Base-by-base conservation (phyloP, 2,888 invertebrate genomes). In the Troides helena region DNA sequence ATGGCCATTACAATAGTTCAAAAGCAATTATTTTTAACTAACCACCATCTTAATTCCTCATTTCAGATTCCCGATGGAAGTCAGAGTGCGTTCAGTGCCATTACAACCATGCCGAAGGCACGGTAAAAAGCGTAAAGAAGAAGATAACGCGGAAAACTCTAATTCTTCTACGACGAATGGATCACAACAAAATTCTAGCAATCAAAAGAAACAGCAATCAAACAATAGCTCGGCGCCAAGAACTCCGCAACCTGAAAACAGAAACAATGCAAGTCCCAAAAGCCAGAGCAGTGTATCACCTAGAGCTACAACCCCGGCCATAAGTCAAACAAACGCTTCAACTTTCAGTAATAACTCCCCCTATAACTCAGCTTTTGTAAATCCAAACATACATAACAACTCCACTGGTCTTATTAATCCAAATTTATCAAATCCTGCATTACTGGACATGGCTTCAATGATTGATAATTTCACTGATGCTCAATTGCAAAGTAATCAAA, bases 51-150 rank as follows among this genome's bases (percentile, higher is more conserved):
- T n/a, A 53, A 53, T 53, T 53, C 53, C 18, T 0, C n/a, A 65
- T 86, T 92, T 65, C 82, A 97, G 97, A 87, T 98, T 95, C 85
- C 96, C 97, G 61, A 96, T 97, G 90, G 97, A 97, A 88, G 97
- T 98, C 30, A 94, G 98, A 75, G 96, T 98, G 36, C 94, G 98
- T 68, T 96, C 96, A 3, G 96, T 96, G 14, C 98, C 98, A 0
- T 88, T 98, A 14, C 96, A 96, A 77, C 97, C 98, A 0, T 97
- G 97, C 79, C 94, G 96, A 73, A 93, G 95, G 30, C 96, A 96
- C 78, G 96, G 96, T 0, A 96, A 96, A 79, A 96, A 96, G 80
- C 93, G 96, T 70, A 96, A 96, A 85, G 96, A 96, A 56, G 96
- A 95, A 76, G 95, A 95, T 75, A 85, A 92, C 1, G 91, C 93